Evolutionary conservation across 2,888 invertebrate species (phyloP).

Genomic region (Lycocerus yunnanus): DNA sequence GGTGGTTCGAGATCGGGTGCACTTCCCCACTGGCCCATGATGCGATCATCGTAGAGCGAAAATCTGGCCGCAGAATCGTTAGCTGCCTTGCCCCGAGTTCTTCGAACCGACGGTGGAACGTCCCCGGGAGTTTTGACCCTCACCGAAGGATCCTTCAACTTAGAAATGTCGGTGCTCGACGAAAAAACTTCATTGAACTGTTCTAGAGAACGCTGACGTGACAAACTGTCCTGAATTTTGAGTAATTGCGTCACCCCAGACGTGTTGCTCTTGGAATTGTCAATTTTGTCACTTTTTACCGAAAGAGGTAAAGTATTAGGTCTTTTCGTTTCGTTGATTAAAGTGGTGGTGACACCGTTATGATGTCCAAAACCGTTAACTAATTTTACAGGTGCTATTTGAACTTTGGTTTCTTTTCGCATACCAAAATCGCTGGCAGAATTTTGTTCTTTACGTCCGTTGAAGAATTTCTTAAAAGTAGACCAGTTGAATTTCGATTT

Average conservation of each 20-base stretch:
- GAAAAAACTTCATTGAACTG: conserved; percentile 78
- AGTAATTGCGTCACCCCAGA: conserved; percentile 53
- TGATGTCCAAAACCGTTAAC: conserved; percentile 55
- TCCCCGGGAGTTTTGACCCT: conserved; percentile 84
- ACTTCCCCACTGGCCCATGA: conserved; percentile 57
- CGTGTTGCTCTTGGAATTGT: conserved; percentile 35
- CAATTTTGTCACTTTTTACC: conserved; percentile 40
- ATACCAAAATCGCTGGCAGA: conserved; percentile 26
- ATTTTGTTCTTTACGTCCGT: conserved; percentile 46
- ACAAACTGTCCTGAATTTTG: conserved; percentile 53
- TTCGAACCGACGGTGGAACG: conserved; percentile 76
- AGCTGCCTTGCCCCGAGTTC: conserved; percentile 69
- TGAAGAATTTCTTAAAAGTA: conserved; percentile 58
- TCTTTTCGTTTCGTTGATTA: conserved; percentile 47
- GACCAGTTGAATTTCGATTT: conserved; percentile 52
- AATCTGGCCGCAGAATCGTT: conserved; percentile 65
- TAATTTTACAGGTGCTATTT: conserved; percentile 58
- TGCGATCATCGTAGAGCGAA: conserved; percentile 86
- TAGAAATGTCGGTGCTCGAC: conserved; percentile 67
- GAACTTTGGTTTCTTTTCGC: conserved; percentile 61
- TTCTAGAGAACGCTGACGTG: conserved; percentile 73
- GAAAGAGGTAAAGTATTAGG: conserved; percentile 58
- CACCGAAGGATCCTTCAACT: conserved; percentile 74
- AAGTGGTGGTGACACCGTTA: conserved; percentile 58
- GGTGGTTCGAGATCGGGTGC: conserved; percentile 54